Conservation (phyloP, 2,113 vertebrate genomes). For the Odocoileus hemionus region DNA sequence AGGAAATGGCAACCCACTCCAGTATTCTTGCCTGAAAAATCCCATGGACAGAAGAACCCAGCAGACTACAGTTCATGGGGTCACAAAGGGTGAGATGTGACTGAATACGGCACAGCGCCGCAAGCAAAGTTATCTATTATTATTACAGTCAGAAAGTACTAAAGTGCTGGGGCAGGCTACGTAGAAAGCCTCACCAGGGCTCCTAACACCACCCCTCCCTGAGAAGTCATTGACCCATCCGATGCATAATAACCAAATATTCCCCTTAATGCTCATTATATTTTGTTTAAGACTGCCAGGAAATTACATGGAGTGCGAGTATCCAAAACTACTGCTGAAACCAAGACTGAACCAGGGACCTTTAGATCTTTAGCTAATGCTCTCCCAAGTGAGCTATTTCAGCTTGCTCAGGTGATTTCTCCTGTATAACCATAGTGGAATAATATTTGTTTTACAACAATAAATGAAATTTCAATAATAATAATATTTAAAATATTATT, state of each 20-base stretch:
- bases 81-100: not conserved
- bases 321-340: not conserved
- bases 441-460: not conserved
- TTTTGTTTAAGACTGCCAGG: not conserved
- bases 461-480: not conserved
- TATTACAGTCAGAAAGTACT: not conserved
- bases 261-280: not conserved
- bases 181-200: not conserved
- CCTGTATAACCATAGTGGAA: not conserved
- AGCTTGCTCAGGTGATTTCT: not conserved
- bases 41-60: not conserved
- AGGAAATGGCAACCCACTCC: not conserved
- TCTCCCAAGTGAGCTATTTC: slow-evolving; percentile 67
- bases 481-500: not conserved
- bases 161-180: not conserved
- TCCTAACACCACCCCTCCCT: not conserved
- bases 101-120: not conserved
- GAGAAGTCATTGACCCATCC: not conserved
- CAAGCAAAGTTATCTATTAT: not conserved
- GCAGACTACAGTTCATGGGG: not conserved
- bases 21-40: not conserved
- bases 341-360: not conserved
- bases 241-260: not conserved
- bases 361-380: slow-evolving; percentile 71
- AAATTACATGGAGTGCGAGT: not conserved